Evolutionary conservation across 2,888 invertebrate species (phyloP), one percentile per base, ranked within the genome.

Genomic region (Lithodes maja): DNA sequence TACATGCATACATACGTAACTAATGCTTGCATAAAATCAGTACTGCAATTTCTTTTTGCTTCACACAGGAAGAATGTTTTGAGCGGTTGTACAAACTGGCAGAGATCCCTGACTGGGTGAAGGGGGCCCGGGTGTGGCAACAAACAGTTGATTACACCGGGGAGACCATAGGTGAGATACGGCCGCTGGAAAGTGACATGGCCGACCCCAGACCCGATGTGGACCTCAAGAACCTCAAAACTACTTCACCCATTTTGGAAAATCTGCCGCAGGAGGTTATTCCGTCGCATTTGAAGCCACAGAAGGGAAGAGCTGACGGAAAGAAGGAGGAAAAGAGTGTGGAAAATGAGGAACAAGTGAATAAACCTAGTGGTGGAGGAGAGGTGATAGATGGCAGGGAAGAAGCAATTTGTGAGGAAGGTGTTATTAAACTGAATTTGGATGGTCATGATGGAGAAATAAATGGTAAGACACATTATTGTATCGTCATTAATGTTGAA

Each of bases 121-220:
- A 91, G 85, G 91, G 90, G 1, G 83, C 89, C 71, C 61, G 33
- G 69, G 91, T 89, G 17, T 91, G 91, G 91, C 85, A 87, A 53
- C 53, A 52, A 15, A 68, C 86, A 2, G 83, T 89, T 83, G 81
- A 55, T 68, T 75, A 78, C 49, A 50, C 68, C 53, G 85, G 86
- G 2, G 83, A 86, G 0, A 86, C 90, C 68, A 77, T 82, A 33
- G 71, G n/a, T 7, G 78, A 84, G 54, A 61, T 75, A 15, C 69
- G 50, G 2, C 33, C 77, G 7, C 50, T 91, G 49, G 53, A 75
- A 0, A 68, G 68, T 77, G 83, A 81, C 9, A 74, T 61, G 54
- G 82, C 82, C 52, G 5, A 55, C 3, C 90, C 90, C 3, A 71
- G 87, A 53, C 90, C 90, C 50, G 90, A 90, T 52, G 3, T 90